Evolutionary conservation across 1,140 invertebrate species (phyloP), one percentile per base, ranked within the genome.

Genomic region (Oscheius sp.): DNA sequence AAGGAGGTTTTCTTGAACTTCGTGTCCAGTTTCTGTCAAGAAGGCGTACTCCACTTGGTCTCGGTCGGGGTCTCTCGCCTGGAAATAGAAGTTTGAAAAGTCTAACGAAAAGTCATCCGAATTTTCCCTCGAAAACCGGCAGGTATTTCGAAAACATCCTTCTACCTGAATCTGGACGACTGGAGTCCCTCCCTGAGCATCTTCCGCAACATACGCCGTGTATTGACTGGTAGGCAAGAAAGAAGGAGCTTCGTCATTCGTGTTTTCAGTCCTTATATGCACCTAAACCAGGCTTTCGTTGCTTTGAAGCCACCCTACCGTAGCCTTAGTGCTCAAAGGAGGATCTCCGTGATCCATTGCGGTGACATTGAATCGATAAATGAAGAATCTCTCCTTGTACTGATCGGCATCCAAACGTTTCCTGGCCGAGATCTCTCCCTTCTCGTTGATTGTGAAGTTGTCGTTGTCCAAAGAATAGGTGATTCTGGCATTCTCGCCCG

Each of bases 321-420:
- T 89, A 1, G 92, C 89, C 20, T 89, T 90, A 0, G 93, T 90
- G 34, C 91, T 91, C 34, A 91, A 88, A 0, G 91, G 89, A 2
- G 92, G 92, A 13, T 89, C 90, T 18, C 95, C 95, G 85, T 94
- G 92, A 85, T 97, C 92, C 29, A 89, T 89, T 4, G 93, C 94
- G 32, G 91, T 87, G 18, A 97, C 90, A 1, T 89, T 90, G 71
- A 96, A 87, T 73, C 88, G 88, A 85, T 95, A 95, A 63, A 82
- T 76, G 61, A 75, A 79, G 42, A 75, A 75, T 20, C 79, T 36
- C 59, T 84, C 74, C 29, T 74, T 72, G n/a, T 74, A 70, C 59
- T 82, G 80, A 65, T 82, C 81, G 1, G 81, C 81, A 61, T 82
- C 82, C 46, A 82, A 35, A 4, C 75, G 52, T 2, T 0, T 20